Percentiles rank a stretch among this genome's conserved stretches.
Conservation (phyloP, 2,888 invertebrate species). For the Cephus sareptanus region DNA sequence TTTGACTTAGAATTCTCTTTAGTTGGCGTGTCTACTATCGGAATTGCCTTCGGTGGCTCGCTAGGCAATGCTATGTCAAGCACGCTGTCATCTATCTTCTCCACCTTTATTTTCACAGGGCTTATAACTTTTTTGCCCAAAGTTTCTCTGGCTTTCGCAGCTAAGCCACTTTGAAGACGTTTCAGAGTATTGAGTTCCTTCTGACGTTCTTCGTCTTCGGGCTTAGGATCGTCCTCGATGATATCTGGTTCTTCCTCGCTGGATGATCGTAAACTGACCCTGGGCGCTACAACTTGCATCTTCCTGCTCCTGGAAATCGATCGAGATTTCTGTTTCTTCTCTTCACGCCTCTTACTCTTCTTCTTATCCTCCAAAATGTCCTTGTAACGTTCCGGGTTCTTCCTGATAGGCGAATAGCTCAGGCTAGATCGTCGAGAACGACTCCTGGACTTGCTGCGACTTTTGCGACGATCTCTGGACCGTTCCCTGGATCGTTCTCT, state of each 20-base stretch:
- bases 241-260: constrained; percentile 66
- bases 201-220: constrained; percentile 73
- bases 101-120: constrained; percentile 53
- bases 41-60: constrained; percentile 48
- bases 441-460: constrained; percentile 58
- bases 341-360: constrained; percentile 62
- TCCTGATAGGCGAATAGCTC: constrained; percentile 77
- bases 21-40: constrained; percentile 16
- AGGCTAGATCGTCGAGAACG: constrained; percentile 68
- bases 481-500: constrained; percentile 35
- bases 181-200: constrained; percentile 78
- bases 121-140: constrained; percentile 70
- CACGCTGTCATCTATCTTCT: constrained; percentile 46
- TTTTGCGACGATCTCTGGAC: constrained; percentile 44
- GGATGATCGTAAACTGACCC: constrained; percentile 60
- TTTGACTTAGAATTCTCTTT: constrained; percentile 26
- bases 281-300: constrained; percentile 48
- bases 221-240: constrained; percentile 69
- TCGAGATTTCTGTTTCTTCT: constrained; percentile 49
- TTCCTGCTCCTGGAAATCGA: constrained; percentile 50
- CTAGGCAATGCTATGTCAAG: constrained; percentile 59
- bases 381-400: constrained; percentile 76
- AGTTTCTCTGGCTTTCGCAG: constrained; percentile 79
- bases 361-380: constrained; percentile 74
- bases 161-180: constrained; percentile 73